Evolutionary conservation across 2,888 invertebrate genomes (phyloP), one percentile per base, ranked within the genome.

Genomic region (Altica lythri): DNA sequence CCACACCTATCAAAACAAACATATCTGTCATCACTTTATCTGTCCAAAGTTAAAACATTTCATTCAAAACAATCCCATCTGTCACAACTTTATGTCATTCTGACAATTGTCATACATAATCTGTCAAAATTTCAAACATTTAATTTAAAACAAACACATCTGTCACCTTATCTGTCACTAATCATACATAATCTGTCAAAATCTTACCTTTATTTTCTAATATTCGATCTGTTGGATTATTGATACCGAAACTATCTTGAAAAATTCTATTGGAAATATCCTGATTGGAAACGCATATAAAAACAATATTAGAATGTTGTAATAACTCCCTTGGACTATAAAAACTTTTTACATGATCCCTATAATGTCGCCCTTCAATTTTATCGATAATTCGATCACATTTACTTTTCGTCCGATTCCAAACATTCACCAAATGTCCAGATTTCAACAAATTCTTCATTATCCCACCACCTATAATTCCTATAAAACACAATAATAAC

Each of bases 231-330:
- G 84, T 76, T 38, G 81, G 80, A 70, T 89, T 86, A 47, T 95
- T 79, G 2, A 96, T 93, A 2, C 96, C 96, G 70, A 93, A 93
- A 75, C 95, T 95, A 29, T 95, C 95, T 79, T 94, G 94, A 18
- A 97, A 93, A 81, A 95, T 88, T 92, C 93, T 74, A 81, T 94
- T 95, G 48, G 94, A 91, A 47, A 92, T 94, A 68, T 89, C 87
- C 2, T 95, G 92, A 78, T 96, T 95, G 0, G 95, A 87, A 8
- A 97, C 92, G 74, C 96, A 97, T 5, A 92, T 92, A 77, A 97
- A 96, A 43, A 94, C 95, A 62, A 97, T 91, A 75, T 97, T 95
- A 0, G 95, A 91, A 47, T 87, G 86, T 65, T 86, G 85, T 4
- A 96, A 89, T 9, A 97, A 95, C 71, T 96, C 95, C 67, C 90